A percentile compares a stretch with the other conserved stretches of the same genome.
These are phyloP conservation scores for Phortica magna DNA, from an alignment of 2,888 invertebrate genomes.

Conservation along the genomic window DNA sequence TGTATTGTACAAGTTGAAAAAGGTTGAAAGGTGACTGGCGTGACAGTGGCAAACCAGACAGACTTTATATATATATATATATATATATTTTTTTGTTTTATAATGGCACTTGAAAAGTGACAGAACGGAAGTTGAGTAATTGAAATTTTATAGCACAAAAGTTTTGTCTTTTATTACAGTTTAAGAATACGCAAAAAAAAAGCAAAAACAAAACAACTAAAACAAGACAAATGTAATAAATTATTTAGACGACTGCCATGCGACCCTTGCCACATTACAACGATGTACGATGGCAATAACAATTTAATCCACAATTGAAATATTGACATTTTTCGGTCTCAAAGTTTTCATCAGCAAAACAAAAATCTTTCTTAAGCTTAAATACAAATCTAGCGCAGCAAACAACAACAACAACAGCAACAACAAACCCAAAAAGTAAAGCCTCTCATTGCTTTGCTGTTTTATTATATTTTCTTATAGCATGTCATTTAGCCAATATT, in stretches of 20 bases:
- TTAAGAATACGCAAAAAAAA: not conserved
- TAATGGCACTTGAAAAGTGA: not conserved
- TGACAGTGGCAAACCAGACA: conserved; percentile 24
- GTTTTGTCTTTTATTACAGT: not conserved
- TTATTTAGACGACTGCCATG: not conserved
- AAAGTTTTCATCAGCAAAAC: not conserved
- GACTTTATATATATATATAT: not conserved
- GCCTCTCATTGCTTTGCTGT: not conserved
- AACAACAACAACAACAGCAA: too few relatives aligned
- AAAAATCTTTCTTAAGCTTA: conserved; percentile 14
- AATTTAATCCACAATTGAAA: conserved; percentile 20
- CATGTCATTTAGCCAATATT: too few relatives aligned
- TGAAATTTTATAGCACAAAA: conserved; percentile 21
- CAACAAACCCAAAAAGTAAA: too few relatives aligned
- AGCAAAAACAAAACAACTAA: not conserved
- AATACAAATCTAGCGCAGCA: not conserved
- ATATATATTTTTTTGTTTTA: not conserved
- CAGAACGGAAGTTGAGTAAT: conserved; percentile 21
- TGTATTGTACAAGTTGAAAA: not conserved
- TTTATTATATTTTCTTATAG: not conserved
- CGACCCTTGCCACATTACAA: not conserved
- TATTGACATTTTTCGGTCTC: conserved; percentile 7
- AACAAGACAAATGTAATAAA: not conserved
- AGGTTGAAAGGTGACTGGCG: conserved; percentile 34
- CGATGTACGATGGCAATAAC: not conserved